phyloP scores from a whole-genome alignment of 1,140 invertebrate genomes.

The Conus betulinus region DNA sequence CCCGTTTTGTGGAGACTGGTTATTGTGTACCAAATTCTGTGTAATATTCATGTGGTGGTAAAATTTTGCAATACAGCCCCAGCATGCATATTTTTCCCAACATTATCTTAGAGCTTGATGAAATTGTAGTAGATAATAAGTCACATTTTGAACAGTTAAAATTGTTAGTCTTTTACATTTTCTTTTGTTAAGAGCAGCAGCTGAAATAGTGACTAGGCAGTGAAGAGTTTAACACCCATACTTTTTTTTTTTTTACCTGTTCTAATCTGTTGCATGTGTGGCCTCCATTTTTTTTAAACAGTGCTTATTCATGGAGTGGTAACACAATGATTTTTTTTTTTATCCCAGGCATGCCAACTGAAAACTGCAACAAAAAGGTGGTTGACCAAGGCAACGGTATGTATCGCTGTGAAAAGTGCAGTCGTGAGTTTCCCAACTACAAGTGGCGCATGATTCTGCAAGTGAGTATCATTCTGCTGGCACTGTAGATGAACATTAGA shows the following conservation, averaged over 20 bases:
- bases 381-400: conserved; percentile 90
- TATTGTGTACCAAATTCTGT: too few species aligned
- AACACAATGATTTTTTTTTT: not conserved
- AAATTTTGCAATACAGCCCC: too few species aligned
- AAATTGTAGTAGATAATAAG: too few species aligned
- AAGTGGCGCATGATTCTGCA: conserved; percentile 89
- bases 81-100: too few species aligned
- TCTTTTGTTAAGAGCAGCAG: too few species aligned
- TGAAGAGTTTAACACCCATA: not conserved
- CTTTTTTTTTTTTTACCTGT: not conserved
- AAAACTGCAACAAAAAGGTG: conserved; percentile 94
- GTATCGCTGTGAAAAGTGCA: conserved; percentile 97
- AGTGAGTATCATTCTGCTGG: conserved; percentile 79
- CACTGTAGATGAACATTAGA: too few species aligned
- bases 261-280: not conserved
- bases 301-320: not conserved
- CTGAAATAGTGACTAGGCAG: too few species aligned
- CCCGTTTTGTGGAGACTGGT: too few species aligned
- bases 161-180: too few species aligned
- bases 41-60: too few species aligned
- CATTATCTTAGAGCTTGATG: too few species aligned
- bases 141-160: too few species aligned
- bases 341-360: conserved; percentile 84
- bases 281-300: not conserved
- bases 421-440: conserved; percentile 87